Conservation (phyloP, 1,140 invertebrate species). For the Rhynchophorus ferrugineus region DNA sequence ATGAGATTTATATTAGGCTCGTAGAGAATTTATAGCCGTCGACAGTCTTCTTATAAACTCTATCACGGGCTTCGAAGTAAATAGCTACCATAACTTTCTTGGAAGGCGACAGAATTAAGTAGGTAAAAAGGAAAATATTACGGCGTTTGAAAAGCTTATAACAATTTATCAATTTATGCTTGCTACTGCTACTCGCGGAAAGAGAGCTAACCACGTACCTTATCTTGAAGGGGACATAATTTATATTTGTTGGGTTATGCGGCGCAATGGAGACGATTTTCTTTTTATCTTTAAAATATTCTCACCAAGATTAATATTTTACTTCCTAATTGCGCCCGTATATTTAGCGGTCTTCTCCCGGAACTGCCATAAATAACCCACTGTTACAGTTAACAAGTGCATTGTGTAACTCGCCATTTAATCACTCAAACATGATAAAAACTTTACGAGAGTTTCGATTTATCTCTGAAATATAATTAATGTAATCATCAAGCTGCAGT, state of each 20-base stretch:
- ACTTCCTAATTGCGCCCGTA: constrained; percentile 1
- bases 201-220: constrained; percentile 11
- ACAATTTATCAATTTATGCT: constrained; percentile 24
- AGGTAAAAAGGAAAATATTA: constrained; percentile 24
- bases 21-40: constrained; percentile 18
- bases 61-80: constrained; percentile 19
- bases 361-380: neutral
- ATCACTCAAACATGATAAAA: no score
- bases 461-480: no score
- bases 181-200: constrained; percentile 2
- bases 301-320: constrained; percentile 6
- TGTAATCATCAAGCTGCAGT: no score
- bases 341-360: neutral
- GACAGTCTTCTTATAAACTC: constrained; percentile 19
- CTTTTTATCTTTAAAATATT: constrained; percentile 12
- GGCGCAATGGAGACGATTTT: constrained; percentile 1
- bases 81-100: constrained; percentile 21
- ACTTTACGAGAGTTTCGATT: no score
- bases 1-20: constrained; percentile 12
- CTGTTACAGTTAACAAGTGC: neutral
- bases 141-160: constrained; percentile 23
- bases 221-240: constrained; percentile 17
- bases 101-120: constrained; percentile 22
- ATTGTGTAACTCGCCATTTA: neutral
- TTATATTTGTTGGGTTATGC: constrained; percentile 17